Evolutionary conservation across 2,888 invertebrate genomes (phyloP), one percentile per base, ranked within the genome.

Genomic region (Bimastos eiseni): DNA sequence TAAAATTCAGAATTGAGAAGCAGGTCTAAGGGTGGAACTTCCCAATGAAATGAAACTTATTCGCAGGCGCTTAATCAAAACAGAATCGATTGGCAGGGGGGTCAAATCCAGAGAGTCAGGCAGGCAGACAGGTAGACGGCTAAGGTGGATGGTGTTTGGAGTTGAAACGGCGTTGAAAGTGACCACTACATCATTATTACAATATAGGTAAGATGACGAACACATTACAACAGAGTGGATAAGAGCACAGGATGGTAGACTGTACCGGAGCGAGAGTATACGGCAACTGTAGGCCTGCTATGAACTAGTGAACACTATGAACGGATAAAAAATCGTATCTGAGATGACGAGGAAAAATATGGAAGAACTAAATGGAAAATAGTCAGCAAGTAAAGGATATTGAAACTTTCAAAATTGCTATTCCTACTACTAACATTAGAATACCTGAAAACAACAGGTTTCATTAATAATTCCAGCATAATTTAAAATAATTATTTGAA

Each of bases 401-500:
- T 19, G 30, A 11, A 55, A 55, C 55, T 55, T 55, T 30, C 3
- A 11, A 55, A 55, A 55, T 4, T 55, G 55, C 55, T 30, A 30
- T 55, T 55, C 55, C 30, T 55, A 30, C 24, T 30, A 11, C 3
- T 55, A 30, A 55, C 3, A 70, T 70, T 70, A 30, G 30, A 30
- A 70, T 70, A 70, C 70, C 70, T 70, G 70, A 70, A 70, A 70
- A 70, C n/a, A 11, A 70, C 70, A n/a, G 70, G n/a, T 70, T 70
- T 70, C 70, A 70, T 70, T 70, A 70, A 70, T 70, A 70, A 70
- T 70, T n/a, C 30, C 70, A 70, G 70, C 70, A 70, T 70, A 70
- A 70, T 70, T 70, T 70, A 70, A 49, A 49, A 70, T 70, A 70
- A 70, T 70, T n/a, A 70, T n/a, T 70, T 70, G 70, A 70, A 70